Evolutionary conservation across 2,113 vertebrate genomes (phyloP).

Genomic region (Crotalus tigris): DNA sequence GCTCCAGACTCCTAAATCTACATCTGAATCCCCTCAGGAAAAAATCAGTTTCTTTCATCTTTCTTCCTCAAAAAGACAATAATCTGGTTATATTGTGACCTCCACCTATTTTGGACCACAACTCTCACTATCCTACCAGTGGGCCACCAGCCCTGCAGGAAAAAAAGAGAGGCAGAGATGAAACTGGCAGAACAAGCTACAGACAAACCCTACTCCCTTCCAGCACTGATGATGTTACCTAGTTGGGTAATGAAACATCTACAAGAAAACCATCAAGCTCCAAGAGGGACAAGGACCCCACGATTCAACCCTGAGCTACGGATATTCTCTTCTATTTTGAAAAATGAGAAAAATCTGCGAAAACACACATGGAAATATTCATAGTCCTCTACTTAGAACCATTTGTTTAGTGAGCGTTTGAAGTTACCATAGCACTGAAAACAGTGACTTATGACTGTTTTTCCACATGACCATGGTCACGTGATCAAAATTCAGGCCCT

Average conservation of each 20-base stretch:
- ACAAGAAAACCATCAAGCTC: background rate
- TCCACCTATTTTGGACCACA: background rate
- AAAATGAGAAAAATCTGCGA: background rate
- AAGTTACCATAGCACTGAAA: background rate
- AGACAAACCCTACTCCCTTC: background rate
- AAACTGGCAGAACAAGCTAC: background rate
- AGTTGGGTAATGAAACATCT: background rate
- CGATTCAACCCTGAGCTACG: background rate
- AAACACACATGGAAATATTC: background rate
- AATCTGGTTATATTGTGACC: background rate
- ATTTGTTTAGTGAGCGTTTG: background rate
- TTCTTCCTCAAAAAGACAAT: background rate
- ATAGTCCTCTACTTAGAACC: background rate
- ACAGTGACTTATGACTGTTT: background rate
- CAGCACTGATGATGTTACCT: background rate
- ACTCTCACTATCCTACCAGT: background rate
- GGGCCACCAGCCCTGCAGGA: background rate
- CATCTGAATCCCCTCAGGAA: background rate
- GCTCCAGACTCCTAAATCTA: background rate
- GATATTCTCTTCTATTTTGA: background rate
- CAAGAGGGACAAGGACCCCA: background rate
- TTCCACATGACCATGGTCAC: background rate
- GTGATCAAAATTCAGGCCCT: background rate
- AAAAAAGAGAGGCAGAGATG: background rate
- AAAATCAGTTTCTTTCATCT: background rate